Evolutionary conservation across 2,113 vertebrate species (phyloP).

Genomic region (Eptesicus fuscus): DNA sequence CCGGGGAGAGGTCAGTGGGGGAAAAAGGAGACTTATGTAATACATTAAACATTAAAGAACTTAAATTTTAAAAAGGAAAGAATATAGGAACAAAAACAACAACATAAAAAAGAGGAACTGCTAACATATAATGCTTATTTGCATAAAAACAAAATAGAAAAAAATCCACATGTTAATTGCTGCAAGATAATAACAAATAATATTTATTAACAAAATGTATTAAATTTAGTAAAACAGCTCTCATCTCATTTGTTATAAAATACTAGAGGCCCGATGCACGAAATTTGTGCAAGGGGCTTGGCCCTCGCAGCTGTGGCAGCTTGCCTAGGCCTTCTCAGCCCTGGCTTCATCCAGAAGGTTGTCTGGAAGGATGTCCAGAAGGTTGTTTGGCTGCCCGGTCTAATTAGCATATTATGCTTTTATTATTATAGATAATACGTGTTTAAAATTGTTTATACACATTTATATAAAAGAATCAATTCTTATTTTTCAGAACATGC

Average conservation of each 20-base stretch:
- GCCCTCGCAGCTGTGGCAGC: no score
- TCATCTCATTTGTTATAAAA: conserved; percentile 9
- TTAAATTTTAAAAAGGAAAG: no score
- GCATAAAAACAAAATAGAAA: not conserved
- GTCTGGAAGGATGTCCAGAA: no score
- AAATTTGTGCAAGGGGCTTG: no score
- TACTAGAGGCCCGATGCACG: not conserved
- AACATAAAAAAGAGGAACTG: not conserved
- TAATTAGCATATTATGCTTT: no score
- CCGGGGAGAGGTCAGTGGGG: no score
- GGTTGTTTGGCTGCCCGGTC: no score
- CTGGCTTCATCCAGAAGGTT: no score
- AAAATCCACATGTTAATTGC: not conserved
- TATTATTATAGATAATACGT: not conserved
- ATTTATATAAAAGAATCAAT: conserved; percentile 2
- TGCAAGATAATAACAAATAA: not conserved
- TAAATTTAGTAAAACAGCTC: not conserved
- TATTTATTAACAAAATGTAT: conserved; percentile 27
- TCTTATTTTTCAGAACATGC: conserved; percentile 8
- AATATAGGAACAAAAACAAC: no score
- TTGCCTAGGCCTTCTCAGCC: no score
- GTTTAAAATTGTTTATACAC: not conserved
- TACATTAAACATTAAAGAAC: no score
- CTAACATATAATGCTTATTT: not conserved
- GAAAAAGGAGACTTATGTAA: no score